These are phyloP conservation scores for Lycia hirtaria DNA, from an alignment of 2,888 invertebrate genomes.

Conservation along the genomic window DNA sequence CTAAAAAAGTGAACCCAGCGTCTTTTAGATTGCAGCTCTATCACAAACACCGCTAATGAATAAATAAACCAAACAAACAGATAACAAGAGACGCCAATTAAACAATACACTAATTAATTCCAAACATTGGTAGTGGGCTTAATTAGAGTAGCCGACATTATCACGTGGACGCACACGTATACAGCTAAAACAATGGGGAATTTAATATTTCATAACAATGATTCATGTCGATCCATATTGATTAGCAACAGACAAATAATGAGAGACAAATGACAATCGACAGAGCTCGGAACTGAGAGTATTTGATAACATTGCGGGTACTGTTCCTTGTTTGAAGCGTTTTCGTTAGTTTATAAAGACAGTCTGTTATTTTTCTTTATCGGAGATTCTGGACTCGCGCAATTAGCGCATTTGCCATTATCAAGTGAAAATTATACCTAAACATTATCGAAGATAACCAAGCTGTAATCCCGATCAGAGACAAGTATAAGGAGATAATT, in stretches of 20 bases:
- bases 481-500: no score
- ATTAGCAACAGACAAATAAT: constrained; percentile 37
- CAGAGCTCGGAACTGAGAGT: constrained; percentile 24
- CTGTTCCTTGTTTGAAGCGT: background rate
- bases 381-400: no score
- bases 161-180: constrained; percentile 57
- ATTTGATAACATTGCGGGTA: constrained; percentile 42
- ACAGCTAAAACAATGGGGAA: constrained; percentile 58
- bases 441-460: no score
- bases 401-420: no score
- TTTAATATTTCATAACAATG: constrained; percentile 60
- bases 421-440: no score
- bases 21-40: constrained; percentile 65
- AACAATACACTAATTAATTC: constrained; percentile 86
- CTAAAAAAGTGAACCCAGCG: constrained; percentile 25
- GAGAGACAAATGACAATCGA: constrained; percentile 38
- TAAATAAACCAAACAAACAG: constrained; percentile 84
- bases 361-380: no score
- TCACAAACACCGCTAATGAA: constrained; percentile 83
- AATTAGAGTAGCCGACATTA: constrained; percentile 78
- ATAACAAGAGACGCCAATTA: constrained; percentile 86
- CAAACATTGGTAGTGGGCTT: constrained; percentile 85
- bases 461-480: no score
- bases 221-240: constrained; percentile 41
- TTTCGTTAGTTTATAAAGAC: no score